Evolutionary conservation across 2,888 invertebrate species (phyloP).

Genomic region (Sialis fuliginosa): DNA sequence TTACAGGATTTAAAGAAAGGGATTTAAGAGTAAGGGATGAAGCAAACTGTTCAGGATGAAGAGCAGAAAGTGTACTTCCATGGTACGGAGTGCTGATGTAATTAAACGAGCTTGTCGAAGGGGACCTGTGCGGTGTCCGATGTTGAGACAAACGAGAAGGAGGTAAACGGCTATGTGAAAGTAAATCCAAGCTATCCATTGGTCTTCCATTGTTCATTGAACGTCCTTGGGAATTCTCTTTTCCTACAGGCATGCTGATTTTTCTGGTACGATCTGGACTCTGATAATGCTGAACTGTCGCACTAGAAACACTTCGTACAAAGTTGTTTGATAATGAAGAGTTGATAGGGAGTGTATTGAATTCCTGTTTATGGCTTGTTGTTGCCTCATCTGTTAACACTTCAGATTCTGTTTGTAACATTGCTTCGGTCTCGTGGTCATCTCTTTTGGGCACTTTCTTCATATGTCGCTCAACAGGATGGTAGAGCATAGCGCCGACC

Average conservation of each 20-base stretch:
- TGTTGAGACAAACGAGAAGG: conserved; percentile 18
- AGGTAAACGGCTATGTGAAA: conserved; percentile 17
- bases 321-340: conserved; percentile 23
- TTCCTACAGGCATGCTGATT: conserved; percentile 34
- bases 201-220: conserved; percentile 14
- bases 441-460: conserved; percentile 34
- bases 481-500: conserved; percentile 69
- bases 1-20: conserved; percentile 32
- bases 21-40: conserved; percentile 62
- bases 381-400: conserved; percentile 21
- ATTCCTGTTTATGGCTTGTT: conserved; percentile 7
- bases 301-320: conserved; percentile 53
- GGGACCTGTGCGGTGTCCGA: conserved; percentile 44
- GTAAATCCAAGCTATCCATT: conserved; percentile 17
- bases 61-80: conserved; percentile 60
- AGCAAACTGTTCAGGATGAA: conserved; percentile 60
- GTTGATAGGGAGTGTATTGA: conserved; percentile 15
- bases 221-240: conserved; percentile 9
- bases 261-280: conserved; percentile 32
- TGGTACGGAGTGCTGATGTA: conserved; percentile 76
- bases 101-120: conserved; percentile 66
- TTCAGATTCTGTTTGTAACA: conserved; percentile 16
- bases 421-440: conserved; percentile 11
- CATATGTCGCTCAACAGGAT: conserved; percentile 69
- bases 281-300: conserved; percentile 39